These are phyloP conservation scores for Bradypus variegatus DNA, from an alignment of 2,797 vertebrate genomes.

Conservation along the genomic window DNA sequence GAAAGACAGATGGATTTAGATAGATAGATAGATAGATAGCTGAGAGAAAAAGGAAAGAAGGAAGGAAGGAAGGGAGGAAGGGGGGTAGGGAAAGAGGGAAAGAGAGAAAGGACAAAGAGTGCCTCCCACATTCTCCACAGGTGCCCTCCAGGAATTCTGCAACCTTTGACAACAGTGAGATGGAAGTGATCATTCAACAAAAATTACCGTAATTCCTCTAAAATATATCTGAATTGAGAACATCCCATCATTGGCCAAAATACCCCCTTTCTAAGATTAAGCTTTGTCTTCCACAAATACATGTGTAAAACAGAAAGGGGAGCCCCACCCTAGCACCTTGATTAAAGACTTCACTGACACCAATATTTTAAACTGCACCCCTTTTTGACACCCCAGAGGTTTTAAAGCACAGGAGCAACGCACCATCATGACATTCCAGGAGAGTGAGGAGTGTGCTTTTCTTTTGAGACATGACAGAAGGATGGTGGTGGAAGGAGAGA, in stretches of 20 bases:
- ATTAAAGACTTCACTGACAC: neutral
- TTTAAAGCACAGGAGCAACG: neutral
- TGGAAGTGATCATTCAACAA: neutral
- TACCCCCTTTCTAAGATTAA: neutral
- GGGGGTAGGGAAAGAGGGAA: neutral
- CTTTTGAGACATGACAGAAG: neutral
- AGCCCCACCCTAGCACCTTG: neutral
- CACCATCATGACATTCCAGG: neutral
- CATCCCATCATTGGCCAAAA: neutral
- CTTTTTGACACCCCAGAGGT: neutral
- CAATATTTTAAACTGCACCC: neutral
- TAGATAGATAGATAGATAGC: too few relatives aligned
- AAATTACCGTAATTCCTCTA: neutral
- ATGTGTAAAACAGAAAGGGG: neutral
- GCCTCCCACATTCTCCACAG: too few relatives aligned
- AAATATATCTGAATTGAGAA: neutral
- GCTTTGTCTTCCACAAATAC: neutral
- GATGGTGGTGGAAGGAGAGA: neutral
- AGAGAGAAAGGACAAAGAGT: neutral
- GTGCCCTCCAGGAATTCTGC: neutral
- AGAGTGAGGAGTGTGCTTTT: neutral
- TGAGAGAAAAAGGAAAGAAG: too few relatives aligned
- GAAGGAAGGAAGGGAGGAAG: too few relatives aligned
- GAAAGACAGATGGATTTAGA: too few relatives aligned
- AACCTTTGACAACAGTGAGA: neutral